A percentile compares a stretch with the other conserved stretches of the same genome.
phyloP scores from a whole-genome alignment of 2,888 invertebrate genomes.

The Amiota mariae region DNA sequence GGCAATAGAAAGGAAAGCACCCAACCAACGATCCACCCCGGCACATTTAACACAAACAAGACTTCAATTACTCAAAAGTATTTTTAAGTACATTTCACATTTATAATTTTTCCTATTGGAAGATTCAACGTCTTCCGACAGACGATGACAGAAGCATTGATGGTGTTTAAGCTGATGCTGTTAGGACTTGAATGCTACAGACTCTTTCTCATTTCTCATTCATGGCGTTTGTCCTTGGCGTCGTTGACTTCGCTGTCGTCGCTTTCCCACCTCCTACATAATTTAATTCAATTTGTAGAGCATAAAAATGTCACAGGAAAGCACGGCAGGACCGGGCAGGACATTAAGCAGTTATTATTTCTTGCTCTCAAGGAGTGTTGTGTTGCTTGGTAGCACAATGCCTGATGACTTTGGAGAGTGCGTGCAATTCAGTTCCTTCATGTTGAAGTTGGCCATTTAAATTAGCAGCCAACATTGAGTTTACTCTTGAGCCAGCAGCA shows the following conservation, averaged over 20 bases:
- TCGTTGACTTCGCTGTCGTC: neutral
- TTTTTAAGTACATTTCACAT: conserved; percentile 20
- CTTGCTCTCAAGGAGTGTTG: too few relatives aligned
- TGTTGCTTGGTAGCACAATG: too few relatives aligned
- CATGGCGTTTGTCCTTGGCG: neutral
- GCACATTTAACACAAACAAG: neutral
- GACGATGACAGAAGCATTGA: neutral
- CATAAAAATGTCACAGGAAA: neutral
- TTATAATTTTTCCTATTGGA: conserved; percentile 14
- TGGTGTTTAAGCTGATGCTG: neutral
- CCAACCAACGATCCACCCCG: neutral
- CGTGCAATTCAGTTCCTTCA: too few relatives aligned
- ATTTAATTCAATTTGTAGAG: conserved; percentile 16
- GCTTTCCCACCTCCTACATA: conserved; percentile 10
- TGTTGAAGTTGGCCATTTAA: neutral
- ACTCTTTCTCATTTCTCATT: too few relatives aligned
- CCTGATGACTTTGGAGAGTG: too few relatives aligned
- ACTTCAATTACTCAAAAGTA: conserved; percentile 24
- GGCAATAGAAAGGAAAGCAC: too few relatives aligned
- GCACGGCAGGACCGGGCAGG: too few relatives aligned
- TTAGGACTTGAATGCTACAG: too few relatives aligned
- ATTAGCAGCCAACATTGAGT: neutral
- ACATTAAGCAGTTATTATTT: too few relatives aligned
- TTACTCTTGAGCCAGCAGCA: neutral
- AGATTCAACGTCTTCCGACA: neutral